Percentiles rank a stretch among this genome's conserved stretches.
phyloP scores from a whole-genome alignment of 2,888 invertebrate genomes.

The Dyspetes luteomarginatus region DNA sequence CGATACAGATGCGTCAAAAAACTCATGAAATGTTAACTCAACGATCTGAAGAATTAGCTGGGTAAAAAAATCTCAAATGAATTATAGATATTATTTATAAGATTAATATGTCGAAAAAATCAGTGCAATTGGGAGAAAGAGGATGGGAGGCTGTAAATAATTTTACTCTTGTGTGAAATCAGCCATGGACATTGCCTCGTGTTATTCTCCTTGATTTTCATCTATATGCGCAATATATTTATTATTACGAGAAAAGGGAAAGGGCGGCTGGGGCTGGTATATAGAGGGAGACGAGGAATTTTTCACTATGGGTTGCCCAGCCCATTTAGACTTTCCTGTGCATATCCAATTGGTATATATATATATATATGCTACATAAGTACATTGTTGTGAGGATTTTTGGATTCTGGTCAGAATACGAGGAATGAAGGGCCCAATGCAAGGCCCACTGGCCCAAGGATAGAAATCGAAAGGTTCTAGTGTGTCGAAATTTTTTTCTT shows the following conservation, averaged over 20 bases:
- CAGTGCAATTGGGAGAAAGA: too few species aligned
- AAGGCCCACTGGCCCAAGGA: constrained; percentile 58
- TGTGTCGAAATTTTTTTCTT: constrained; percentile 64
- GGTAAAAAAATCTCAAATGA: too few species aligned
- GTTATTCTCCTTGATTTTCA: neutral
- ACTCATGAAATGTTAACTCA: too few species aligned
- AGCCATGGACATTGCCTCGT: neutral
- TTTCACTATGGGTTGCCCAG: neutral
- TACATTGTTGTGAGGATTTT: neutral
- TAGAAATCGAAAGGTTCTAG: constrained; percentile 70
- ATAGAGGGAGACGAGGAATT: too few species aligned
- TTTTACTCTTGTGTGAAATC: neutral
- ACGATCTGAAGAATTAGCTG: too few species aligned
- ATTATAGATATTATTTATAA: too few species aligned
- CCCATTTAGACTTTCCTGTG: neutral
- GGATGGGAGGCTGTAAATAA: too few species aligned
- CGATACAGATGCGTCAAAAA: too few species aligned
- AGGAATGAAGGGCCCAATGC: neutral
- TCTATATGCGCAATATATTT: neutral
- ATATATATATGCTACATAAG: neutral
- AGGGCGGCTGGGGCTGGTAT: neutral
- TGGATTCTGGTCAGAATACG: neutral
- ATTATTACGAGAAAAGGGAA: neutral
- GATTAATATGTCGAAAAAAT: too few species aligned
- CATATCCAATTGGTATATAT: neutral